Base-by-base conservation (phyloP, 2,888 invertebrate species). In the Cataglyphis rosenhaueri region DNA sequence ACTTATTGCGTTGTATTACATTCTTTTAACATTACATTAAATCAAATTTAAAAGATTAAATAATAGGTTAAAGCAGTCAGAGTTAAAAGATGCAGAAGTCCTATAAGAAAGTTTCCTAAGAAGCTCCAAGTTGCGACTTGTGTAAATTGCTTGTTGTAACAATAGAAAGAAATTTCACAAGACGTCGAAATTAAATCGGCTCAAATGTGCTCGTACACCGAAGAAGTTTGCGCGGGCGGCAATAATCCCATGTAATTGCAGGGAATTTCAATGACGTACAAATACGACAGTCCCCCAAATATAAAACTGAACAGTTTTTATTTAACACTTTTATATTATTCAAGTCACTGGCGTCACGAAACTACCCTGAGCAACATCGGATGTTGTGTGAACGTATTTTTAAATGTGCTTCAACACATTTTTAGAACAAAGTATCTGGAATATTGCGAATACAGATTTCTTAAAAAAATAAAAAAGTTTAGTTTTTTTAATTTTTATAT, bases 191-290 rank as follows among this genome's bases (percentile, higher is more conserved):
- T 70, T 78, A 59, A 78, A 59, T 21, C 15, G 32, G 29, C 21
- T 32, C 41, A 21, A 71, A 35, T 59, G 71, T 70, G 35, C 29
- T 76, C 38, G 8, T 59, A 44, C 57, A 32, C 41, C 29, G 52
- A 35, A 68, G n/a, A 70, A 78, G 32, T 61, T 61, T 48, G 29
- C 29, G 6, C 9, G 9, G 6, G 12, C 78, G 52, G 15, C 29
- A 78, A 32, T 57, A 68, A 71, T 79, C 25, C 44, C n/a, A 12
- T 79, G 48, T 71, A 79, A 71, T 79, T 79, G 44, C 44, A 12
- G 15, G 9, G 35, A 79, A 71, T 79, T 71, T 61, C 18, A 61
- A 78, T 59, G 29, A 15, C 25, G 44, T n/a, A 21, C 29, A 48
- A 59, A 59, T 71, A 48, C 10, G 18, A 70, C 12, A 8, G 0